These are phyloP conservation scores for Brachypodius melanocephalos DNA, from an alignment of 2,113 vertebrate genomes.

Conservation along the genomic window DNA sequence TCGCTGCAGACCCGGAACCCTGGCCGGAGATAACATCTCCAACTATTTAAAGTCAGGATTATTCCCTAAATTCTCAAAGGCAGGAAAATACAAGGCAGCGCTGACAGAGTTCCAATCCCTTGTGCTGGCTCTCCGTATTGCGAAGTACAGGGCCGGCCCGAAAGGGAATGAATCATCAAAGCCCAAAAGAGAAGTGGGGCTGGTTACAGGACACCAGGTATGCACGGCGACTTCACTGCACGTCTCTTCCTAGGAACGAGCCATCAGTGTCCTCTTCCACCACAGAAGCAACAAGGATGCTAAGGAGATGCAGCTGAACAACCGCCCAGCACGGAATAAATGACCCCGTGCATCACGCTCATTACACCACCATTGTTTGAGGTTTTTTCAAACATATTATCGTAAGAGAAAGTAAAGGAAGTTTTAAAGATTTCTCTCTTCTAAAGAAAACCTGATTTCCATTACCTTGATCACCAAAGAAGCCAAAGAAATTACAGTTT, in stretches of 20 bases:
- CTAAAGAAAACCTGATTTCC: background rate
- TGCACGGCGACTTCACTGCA: background rate
- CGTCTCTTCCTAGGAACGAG: background rate
- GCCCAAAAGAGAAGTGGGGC: fast-evolving
- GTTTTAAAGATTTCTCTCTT: background rate
- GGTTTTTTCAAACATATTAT: no score
- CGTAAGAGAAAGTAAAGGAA: background rate
- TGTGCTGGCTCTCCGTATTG: fast-evolving
- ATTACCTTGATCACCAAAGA: background rate
- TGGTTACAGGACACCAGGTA: no score
- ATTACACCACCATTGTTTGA: no score
- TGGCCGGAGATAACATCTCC: background rate
- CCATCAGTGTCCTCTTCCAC: background rate
- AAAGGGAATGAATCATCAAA: no score
- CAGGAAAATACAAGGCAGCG: background rate
- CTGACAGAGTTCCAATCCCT: background rate
- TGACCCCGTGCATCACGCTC: fast-evolving
- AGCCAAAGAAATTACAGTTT: background rate
- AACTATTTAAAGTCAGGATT: background rate
- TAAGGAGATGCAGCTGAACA: background rate
- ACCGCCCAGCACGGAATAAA: fast-evolving
- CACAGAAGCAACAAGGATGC: background rate
- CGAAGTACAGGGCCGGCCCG: fast-evolving
- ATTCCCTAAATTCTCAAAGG: background rate
- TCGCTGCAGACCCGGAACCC: background rate